Evolutionary conservation across 1,140 invertebrate genomes (phyloP), one percentile per base, ranked within the genome.

Genomic region (Lepidostoma basale): DNA sequence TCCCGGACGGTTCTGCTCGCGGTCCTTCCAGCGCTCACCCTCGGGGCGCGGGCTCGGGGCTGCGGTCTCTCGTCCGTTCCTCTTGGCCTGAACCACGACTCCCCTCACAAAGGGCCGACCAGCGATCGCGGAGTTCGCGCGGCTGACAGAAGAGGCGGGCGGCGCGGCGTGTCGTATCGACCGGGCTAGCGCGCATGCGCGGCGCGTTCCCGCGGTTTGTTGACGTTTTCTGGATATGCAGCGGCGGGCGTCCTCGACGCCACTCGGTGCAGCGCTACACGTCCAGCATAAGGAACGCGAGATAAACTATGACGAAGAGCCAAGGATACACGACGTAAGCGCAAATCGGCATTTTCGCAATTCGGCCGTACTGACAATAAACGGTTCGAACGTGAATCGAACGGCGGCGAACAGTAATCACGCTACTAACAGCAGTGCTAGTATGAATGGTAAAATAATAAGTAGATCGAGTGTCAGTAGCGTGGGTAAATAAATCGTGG

Each of bases 291-390:
- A 83, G 77, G 73, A 83, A 82, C 69, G 77, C 81, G 58, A 83
- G 76, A 74, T 83, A 83, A 66, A 81, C 76, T 73, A 83, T 78
- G 75, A 83, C 77, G 73, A 81, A 78, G 73, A 83, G 81, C 82
- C 82, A 83, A 66, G 82, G 82, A 64, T 79, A 83, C 67, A 83
- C 76, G 47, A 83, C 75, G 73, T 83, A 83, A 77, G 81, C 82
- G 76, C 82, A 78, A 6, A 83, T 76, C 44, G 79, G 78, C 80
- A 83, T 83, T 68, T 52, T 64, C 9, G 12, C 39, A 23, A 60
- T n/a, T 12, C 36, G 12, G 30, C 25, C n/a, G 6, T 60, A 42
- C 18, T 10, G 3, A 45, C 12, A 3, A 16, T 8, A 16, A 45
- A 14, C 16, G 42, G 10, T 36, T 9, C 33, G 33, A 36, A 36